phyloP scores from a whole-genome alignment of 2,797 vertebrate species.

The Pseudomugil tenellus region DNA sequence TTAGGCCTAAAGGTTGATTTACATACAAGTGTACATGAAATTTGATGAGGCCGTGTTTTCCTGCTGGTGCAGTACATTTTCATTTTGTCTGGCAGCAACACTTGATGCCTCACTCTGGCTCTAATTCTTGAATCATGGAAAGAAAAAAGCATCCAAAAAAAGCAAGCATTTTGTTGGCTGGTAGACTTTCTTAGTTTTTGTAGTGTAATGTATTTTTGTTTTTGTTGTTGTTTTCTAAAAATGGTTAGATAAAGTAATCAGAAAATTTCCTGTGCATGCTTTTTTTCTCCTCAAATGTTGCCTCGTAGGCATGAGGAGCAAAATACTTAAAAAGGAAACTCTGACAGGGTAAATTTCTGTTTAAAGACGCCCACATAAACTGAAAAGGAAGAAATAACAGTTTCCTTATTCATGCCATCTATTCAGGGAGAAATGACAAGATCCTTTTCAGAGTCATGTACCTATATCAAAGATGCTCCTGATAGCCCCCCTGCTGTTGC shows the following conservation, averaged over 20 bases:
- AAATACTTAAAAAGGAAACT: conserved; percentile 34
- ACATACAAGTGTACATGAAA: conserved; percentile 75
- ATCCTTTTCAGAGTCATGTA: conserved; percentile 85
- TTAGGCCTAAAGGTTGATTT: conserved; percentile 86
- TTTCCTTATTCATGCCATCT: conserved; percentile 57
- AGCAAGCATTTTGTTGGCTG: neutral
- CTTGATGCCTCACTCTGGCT: conserved; percentile 38
- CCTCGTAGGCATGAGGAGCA: conserved; percentile 22
- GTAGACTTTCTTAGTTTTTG: conserved; percentile 18
- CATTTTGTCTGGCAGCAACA: conserved; percentile 45
- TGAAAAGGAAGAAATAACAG: conserved; percentile 32
- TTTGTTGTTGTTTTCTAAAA: neutral
- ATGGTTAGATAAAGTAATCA: conserved; percentile 41
- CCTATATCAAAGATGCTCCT: conserved; percentile 90
- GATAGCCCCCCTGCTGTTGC: conserved; percentile 90
- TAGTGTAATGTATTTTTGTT: conserved; percentile 15
- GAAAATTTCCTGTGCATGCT: conserved; percentile 46
- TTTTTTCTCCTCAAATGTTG: conserved; percentile 36
- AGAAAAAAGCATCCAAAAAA: neutral
- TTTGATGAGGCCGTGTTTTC: conserved; percentile 68
- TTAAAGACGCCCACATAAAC: conserved; percentile 63
- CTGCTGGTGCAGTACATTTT: conserved; percentile 47
- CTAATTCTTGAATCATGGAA: conserved; percentile 27
- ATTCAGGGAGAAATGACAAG: conserved; percentile 79
- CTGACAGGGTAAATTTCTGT: conserved; percentile 57